Evolutionary conservation across 2,888 invertebrate species (phyloP), one percentile per base, ranked within the genome.

Genomic region (Thereva unica): DNA sequence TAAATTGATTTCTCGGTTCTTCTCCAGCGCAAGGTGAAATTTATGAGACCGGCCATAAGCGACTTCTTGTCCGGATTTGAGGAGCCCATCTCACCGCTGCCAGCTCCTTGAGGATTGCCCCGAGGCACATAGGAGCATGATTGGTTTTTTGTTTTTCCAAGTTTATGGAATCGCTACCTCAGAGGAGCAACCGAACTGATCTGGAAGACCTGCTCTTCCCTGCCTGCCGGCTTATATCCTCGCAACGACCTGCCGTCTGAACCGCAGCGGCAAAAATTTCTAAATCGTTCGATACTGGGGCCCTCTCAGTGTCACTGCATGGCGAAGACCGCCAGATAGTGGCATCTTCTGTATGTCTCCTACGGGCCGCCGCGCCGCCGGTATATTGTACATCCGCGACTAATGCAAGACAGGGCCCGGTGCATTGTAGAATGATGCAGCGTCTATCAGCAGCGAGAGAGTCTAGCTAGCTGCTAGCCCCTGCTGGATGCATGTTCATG

Each of bases 1-100:
- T 65, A 65, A 68, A 68, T 68, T 68, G 68, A 68, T 68, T 64
- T 67, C 65, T 54, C 41, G 54, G 52, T 41, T 45, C 47, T 67
- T 64, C 54, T 42, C 40, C 41, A 45, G 10, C 45, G 55, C 56
- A 54, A 56, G 54, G 65, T 65, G 41, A 55, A 65, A 65, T 65
- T 65, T 65, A 65, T 55, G 54, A 45, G 56, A 55, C 65, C 55
- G 49, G 44, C 44, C 37, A 23, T 12, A 38, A 41, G 4, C 45
- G 47, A 55, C 38, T 54, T 12, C 65, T 40, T 61, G 50, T 47
- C 37, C 37, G 12, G 38, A 6, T 40, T 49, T 34, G 23, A 23
- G 12, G 37, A 4, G 38, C 1, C 23, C 53, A 38, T 37, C 38
- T 40, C 6, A 41, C 61, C 41, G 50, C 59, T 47, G 38, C 38